phyloP scores from a whole-genome alignment of 2,888 invertebrate genomes.

The Napeogenes sylphis region DNA sequence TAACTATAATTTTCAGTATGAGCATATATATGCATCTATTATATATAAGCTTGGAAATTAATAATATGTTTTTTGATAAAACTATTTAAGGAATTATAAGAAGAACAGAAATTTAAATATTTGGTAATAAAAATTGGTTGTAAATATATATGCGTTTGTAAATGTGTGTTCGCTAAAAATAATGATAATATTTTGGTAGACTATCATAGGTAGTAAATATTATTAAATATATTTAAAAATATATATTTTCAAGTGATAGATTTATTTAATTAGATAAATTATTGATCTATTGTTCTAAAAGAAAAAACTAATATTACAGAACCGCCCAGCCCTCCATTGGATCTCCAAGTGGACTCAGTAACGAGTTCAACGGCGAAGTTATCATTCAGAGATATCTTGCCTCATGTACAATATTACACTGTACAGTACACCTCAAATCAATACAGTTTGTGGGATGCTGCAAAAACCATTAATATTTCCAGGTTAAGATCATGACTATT shows the following conservation, averaged over 20 bases:
- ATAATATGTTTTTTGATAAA: background rate
- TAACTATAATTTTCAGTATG: background rate
- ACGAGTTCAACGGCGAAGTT: conserved; percentile 59
- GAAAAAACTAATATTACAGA: conserved; percentile 41
- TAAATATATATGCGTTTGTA: too few species aligned
- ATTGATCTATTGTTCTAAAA: too few species aligned
- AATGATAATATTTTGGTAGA: too few species aligned
- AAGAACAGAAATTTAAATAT: too few species aligned
- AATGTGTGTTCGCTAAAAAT: too few species aligned
- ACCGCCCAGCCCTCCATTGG: conserved; percentile 67
- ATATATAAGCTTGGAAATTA: background rate
- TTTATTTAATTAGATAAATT: too few species aligned
- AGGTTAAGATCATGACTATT: conserved; percentile 43
- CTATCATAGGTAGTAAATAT: too few species aligned
- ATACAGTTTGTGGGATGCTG: conserved; percentile 62
- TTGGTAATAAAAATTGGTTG: too few species aligned
- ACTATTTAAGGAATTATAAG: too few species aligned
- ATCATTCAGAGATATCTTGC: conserved; percentile 64
- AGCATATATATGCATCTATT: background rate
- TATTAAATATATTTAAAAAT: too few species aligned
- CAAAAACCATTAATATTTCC: conserved; percentile 62
- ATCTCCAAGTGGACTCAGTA: conserved; percentile 66
- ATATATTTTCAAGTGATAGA: too few species aligned
- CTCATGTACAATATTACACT: conserved; percentile 65
- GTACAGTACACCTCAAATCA: conserved; percentile 63